Evolutionary conservation across 2,797 vertebrate species (phyloP).

Genomic region (Brachyalestes nurse): DNA sequence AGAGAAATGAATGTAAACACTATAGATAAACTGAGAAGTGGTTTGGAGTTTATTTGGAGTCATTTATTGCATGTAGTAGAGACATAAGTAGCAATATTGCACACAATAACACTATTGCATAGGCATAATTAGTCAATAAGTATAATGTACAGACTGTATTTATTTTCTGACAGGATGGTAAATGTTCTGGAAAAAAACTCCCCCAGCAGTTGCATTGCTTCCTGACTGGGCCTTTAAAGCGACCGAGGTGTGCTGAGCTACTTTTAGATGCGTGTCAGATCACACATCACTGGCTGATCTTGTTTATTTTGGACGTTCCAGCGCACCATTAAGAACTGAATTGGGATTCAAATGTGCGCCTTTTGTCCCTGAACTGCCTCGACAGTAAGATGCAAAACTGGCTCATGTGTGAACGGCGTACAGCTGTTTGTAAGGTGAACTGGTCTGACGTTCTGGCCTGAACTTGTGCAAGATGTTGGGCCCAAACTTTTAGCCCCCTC

Average conservation of each 20-base stretch:
- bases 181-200: too few species aligned
- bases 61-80: too few species aligned
- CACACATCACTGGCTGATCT: neutral
- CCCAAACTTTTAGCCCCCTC: neutral
- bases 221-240: neutral
- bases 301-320: slow-evolving; percentile 10
- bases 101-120: too few species aligned
- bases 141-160: too few species aligned
- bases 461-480: slow-evolving; percentile 10
- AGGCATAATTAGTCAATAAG: too few species aligned
- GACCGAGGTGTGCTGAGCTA: neutral
- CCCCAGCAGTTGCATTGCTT: neutral
- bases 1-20: too few species aligned
- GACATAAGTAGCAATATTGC: too few species aligned
- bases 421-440: neutral
- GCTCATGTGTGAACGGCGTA: slow-evolving; percentile 22
- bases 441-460: neutral
- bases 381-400: neutral
- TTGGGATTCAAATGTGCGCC: slow-evolving; percentile 30
- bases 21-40: too few species aligned
- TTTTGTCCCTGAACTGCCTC: slow-evolving; percentile 17
- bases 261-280: neutral
- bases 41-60: too few species aligned
- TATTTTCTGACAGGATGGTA: too few species aligned
- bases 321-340: neutral